These are phyloP conservation scores for Embiotoca jacksoni DNA, from an alignment of 2,113 vertebrate species.

Conservation along the genomic window DNA sequence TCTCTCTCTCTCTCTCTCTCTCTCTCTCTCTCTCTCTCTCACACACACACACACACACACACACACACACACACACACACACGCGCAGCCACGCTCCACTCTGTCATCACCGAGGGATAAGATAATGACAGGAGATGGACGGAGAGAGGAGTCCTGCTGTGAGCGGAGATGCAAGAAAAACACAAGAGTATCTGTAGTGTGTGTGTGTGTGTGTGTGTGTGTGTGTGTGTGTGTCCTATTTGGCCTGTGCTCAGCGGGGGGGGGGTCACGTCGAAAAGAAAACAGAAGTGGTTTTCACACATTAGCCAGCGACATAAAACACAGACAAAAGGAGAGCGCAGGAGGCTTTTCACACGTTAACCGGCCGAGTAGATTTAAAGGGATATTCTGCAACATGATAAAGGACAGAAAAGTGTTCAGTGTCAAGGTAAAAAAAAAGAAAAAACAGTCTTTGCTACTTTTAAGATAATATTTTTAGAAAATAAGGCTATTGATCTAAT, in stretches of 20 bases:
- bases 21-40: conserved; percentile 1
- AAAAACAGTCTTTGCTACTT: background rate
- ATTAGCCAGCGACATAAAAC: conserved; percentile 41
- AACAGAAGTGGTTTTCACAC: conserved; percentile 70
- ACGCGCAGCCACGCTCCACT: conserved; percentile 31
- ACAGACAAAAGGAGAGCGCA: conserved; percentile 17
- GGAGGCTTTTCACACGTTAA: conserved; percentile 35
- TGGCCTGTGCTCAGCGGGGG: conserved; percentile 40
- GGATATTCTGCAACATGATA: background rate
- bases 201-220: conserved; percentile 17
- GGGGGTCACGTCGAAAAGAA: conserved; percentile 40
- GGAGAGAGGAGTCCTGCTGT: conserved; percentile 46
- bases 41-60: conserved; percentile 5
- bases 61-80: conserved; percentile 40
- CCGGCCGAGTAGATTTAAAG: conserved; percentile 12
- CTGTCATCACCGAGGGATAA: conserved; percentile 60
- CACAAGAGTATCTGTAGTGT: conserved; percentile 21
- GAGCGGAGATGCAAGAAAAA: conserved; percentile 58
- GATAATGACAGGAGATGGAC: conserved; percentile 24
- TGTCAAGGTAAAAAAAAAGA: background rate
- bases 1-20: background rate
- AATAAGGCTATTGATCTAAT: background rate
- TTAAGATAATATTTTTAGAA: background rate
- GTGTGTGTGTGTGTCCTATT: conserved; percentile 12
- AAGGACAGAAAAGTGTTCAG: background rate